These are phyloP conservation scores for Hormaphis cornu DNA, from an alignment of 1,140 invertebrate genomes.

Conservation along the genomic window DNA sequence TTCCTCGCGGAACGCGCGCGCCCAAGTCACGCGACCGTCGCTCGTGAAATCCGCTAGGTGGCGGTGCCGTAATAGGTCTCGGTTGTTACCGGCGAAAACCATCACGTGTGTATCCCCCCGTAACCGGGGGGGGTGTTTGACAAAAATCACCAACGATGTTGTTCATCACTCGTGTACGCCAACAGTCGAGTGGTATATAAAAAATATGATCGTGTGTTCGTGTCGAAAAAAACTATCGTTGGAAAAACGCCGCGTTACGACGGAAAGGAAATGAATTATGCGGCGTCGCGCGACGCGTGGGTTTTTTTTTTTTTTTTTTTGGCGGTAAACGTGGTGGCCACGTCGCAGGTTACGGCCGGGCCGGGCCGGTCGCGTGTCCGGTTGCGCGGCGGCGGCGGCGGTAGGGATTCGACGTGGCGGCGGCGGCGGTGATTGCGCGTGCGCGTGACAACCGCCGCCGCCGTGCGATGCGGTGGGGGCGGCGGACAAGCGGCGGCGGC, in stretches of 20 bases:
- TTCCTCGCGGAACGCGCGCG: too few relatives aligned
- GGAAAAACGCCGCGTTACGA: too few relatives aligned
- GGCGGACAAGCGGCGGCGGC: slow-evolving; percentile 27
- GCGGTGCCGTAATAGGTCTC: background rate
- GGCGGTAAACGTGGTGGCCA: slow-evolving; percentile 3
- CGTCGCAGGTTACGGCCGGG: background rate
- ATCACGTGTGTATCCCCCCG: too few relatives aligned
- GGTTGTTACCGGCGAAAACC: too few relatives aligned
- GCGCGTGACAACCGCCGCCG: background rate
- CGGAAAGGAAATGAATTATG: too few relatives aligned
- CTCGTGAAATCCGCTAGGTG: background rate
- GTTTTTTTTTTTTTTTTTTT: background rate
- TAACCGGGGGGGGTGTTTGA: too few relatives aligned
- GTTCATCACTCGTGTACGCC: too few relatives aligned
- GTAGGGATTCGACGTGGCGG: background rate
- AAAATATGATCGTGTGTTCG: too few relatives aligned
- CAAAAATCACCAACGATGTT: too few relatives aligned
- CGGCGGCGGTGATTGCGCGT: background rate
- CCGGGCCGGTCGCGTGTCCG: background rate
- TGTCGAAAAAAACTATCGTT: too few relatives aligned
- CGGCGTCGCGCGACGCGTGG: background rate
- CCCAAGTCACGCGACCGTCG: too few relatives aligned
- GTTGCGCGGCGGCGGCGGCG: background rate
- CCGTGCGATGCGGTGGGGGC: background rate
- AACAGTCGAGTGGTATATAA: too few relatives aligned